Conservation (phyloP, 2,888 invertebrate genomes). For the Pseudanteris insignis region DNA sequence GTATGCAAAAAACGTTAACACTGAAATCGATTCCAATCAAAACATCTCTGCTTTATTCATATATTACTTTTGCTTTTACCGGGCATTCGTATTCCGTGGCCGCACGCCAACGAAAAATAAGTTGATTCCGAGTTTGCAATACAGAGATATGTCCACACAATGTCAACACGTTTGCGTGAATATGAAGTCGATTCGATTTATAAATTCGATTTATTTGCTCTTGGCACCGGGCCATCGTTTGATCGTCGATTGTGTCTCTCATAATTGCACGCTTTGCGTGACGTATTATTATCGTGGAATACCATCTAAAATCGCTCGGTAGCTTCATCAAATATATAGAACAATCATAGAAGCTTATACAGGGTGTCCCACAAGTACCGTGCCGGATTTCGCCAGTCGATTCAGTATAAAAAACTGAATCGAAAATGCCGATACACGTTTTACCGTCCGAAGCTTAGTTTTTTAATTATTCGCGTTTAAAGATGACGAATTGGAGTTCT, state of each 20-base stretch:
- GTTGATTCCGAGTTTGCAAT: constrained; percentile 16
- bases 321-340: too few relatives aligned
- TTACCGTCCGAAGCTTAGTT: too few relatives aligned
- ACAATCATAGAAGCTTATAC: too few relatives aligned
- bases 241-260: constrained; percentile 24
- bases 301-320: too few relatives aligned
- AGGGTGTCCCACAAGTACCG: too few relatives aligned
- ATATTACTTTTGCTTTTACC: constrained; percentile 33
- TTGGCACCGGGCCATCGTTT: constrained; percentile 24
- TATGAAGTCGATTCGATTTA: too few relatives aligned
- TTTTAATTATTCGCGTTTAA: too few relatives aligned
- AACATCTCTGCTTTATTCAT: constrained; percentile 26
- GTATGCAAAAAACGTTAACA: constrained; percentile 19
- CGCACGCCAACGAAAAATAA: constrained; percentile 32
- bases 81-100: constrained; percentile 23
- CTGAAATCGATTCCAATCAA: constrained; percentile 30
- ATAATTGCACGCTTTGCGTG: constrained; percentile 22
- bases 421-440: too few relatives aligned
- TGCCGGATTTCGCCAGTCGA: too few relatives aligned
- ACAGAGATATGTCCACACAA: constrained; percentile 26
- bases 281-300: constrained; percentile 9
- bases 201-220: constrained; percentile 30
- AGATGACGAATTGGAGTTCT: too few relatives aligned
- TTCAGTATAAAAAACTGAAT: too few relatives aligned
- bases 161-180: constrained; percentile 35